phyloP scores from a whole-genome alignment of 23 tunicate genomes.

The Clavelina lepadiformis region DNA sequence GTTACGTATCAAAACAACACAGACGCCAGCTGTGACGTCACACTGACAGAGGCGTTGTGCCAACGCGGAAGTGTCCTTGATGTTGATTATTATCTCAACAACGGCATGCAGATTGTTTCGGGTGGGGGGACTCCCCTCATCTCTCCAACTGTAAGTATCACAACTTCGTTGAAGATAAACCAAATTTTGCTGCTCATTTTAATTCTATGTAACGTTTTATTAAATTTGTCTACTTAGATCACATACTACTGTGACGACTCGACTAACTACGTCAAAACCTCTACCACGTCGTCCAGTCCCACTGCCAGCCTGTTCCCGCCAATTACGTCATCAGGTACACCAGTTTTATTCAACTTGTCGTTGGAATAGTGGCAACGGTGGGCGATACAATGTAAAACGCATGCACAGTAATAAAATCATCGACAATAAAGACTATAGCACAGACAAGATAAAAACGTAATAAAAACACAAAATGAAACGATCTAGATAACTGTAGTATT shows the following conservation, averaged over 20 bases:
- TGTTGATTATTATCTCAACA: conserved; percentile 6
- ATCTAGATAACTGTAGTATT: too few relatives aligned
- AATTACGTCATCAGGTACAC: not conserved
- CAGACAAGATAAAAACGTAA: not conserved
- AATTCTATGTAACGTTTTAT: not conserved
- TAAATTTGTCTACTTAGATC: conserved; percentile 9
- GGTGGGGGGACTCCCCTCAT: conserved; percentile 8
- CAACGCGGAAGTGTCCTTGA: conserved; percentile 17
- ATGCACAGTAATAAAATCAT: not conserved
- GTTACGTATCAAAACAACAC: conserved; percentile 43
- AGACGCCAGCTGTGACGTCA: conserved; percentile 49
- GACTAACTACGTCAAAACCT: conserved; percentile 5
- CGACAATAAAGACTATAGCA: not conserved
- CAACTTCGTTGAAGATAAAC: not conserved
- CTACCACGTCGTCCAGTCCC: not conserved
- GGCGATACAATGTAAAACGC: too few relatives aligned
- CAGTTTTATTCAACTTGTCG: not conserved
- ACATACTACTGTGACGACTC: conserved; percentile 31
- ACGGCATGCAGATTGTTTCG: not conserved
- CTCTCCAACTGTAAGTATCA: not conserved
- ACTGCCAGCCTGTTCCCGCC: not conserved
- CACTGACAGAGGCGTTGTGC: conserved; percentile 22
- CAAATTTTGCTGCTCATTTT: not conserved
- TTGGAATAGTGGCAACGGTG: too few relatives aligned
- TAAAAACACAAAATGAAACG: too few relatives aligned